phyloP scores from a whole-genome alignment of 1,140 invertebrate species.

The Penaeus vannamei region DNA sequence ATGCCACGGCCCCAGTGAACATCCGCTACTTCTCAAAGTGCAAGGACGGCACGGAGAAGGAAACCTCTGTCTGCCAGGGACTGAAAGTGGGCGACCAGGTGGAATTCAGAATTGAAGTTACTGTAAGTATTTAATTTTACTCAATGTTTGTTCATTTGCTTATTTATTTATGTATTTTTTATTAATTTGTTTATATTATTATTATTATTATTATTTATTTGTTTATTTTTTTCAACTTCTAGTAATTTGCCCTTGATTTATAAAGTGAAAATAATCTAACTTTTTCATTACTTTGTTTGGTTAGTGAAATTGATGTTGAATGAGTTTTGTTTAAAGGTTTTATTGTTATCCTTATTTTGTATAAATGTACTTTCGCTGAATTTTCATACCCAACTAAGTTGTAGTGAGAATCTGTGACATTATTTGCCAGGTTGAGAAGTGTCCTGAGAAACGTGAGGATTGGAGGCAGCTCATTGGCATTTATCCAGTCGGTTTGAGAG shows the following conservation, averaged over 20 bases:
- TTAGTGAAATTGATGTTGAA: too few relatives aligned
- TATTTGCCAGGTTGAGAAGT: slow-evolving; percentile 74
- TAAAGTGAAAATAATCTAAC: neutral
- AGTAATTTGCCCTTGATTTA: neutral
- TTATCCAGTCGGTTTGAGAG: slow-evolving; percentile 93
- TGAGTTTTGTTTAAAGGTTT: too few relatives aligned
- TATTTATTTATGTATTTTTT: neutral
- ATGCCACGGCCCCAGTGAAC: slow-evolving; percentile 74
- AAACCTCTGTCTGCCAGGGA: slow-evolving; percentile 75
- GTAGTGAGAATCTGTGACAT: neutral
- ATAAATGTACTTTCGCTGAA: too few relatives aligned
- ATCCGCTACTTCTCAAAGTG: slow-evolving; percentile 76
- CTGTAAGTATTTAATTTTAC: slow-evolving; percentile 48
- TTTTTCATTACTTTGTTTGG: slow-evolving; percentile 65
- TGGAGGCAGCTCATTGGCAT: slow-evolving; percentile 89
- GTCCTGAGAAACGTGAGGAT: slow-evolving; percentile 81
- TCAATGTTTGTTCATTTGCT: too few relatives aligned
- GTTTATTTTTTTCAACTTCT: too few relatives aligned
- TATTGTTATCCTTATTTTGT: neutral
- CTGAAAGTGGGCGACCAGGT: slow-evolving; percentile 75
- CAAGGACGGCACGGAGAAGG: slow-evolving; percentile 69
- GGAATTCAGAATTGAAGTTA: slow-evolving; percentile 69
- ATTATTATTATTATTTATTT: too few relatives aligned
- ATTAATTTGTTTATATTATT: too few relatives aligned
- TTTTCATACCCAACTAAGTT: neutral